Conservation (phyloP, 2,888 invertebrate genomes). For the Monochamus alternatus region DNA sequence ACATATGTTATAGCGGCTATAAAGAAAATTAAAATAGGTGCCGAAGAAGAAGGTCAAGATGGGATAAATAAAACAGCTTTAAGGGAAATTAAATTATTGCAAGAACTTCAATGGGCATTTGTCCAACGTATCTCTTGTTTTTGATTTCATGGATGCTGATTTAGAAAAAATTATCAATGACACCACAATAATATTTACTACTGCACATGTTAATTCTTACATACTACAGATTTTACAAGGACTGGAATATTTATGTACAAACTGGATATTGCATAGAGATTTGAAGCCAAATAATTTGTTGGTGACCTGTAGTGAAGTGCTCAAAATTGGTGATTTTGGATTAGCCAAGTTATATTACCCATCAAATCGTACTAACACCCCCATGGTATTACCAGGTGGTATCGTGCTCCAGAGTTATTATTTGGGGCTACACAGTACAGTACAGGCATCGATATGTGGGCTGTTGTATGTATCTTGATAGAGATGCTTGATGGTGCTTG, state of each 20-base stretch:
- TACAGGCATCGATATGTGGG: slow-evolving; percentile 98
- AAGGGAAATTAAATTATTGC: slow-evolving; percentile 97
- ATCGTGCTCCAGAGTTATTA: slow-evolving; percentile 93
- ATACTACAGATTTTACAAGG: slow-evolving; percentile 96
- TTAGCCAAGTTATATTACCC: slow-evolving; percentile 98
- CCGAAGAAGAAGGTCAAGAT: slow-evolving; percentile 93
- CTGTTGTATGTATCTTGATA: slow-evolving; percentile 97
- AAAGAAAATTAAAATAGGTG: slow-evolving; percentile 99
- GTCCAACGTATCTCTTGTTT: slow-evolving; percentile 97
- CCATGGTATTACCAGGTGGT: slow-evolving; percentile 97
- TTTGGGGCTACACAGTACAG: slow-evolving; percentile 97
- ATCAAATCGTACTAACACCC: slow-evolving; percentile 97
- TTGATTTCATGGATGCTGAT: slow-evolving; percentile 99
- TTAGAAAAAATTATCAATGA: slow-evolving; percentile 96
- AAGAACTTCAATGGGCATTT: slow-evolving; percentile 98
- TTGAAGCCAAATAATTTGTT: too few relatives aligned
- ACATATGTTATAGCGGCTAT: slow-evolving; percentile 96
- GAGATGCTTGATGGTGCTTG: too few relatives aligned
- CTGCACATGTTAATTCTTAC: slow-evolving; percentile 96
- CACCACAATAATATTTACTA: slow-evolving; percentile 87
- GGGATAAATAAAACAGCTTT: slow-evolving; percentile 98
- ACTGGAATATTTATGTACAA: slow-evolving; percentile 93
- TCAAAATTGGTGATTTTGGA: slow-evolving; percentile 99
- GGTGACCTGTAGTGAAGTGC: slow-evolving; percentile 90
- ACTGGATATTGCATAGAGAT: slow-evolving; percentile 98